These are phyloP conservation scores for Adrianichthys oophorus DNA, from an alignment of 2,797 vertebrate genomes.

Conservation along the genomic window DNA sequence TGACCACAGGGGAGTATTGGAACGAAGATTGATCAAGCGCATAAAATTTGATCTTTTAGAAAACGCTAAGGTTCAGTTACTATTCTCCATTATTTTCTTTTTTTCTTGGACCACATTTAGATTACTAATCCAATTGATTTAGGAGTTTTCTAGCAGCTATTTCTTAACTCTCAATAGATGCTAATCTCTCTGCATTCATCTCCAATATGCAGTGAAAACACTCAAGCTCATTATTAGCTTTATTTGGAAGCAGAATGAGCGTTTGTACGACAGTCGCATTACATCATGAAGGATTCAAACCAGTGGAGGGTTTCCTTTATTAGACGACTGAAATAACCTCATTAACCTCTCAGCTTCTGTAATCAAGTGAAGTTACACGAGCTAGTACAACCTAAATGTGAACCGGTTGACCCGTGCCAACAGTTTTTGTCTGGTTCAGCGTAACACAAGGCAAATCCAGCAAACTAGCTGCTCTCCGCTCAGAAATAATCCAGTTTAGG, in stretches of 20 bases:
- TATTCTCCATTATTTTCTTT: slow-evolving; percentile 2
- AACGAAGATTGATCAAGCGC: background rate
- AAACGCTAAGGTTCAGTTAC: background rate
- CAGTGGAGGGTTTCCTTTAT: slow-evolving; percentile 40
- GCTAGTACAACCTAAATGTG: background rate
- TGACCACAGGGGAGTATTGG: no score
- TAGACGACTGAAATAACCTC: slow-evolving; percentile 38
- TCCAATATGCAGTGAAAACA: slow-evolving; percentile 18
- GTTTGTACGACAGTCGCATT: slow-evolving; percentile 24
- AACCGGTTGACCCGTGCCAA: background rate
- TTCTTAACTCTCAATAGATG: slow-evolving; percentile 14
- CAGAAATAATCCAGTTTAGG: no score
- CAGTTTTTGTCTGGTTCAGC: background rate
- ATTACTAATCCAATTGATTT: background rate
- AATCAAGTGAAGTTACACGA: background rate
- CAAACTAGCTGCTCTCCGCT: no score
- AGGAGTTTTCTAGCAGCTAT: slow-evolving; percentile 3
- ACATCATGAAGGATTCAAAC: slow-evolving; percentile 41
- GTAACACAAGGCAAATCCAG: background rate
- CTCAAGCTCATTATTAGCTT: slow-evolving; percentile 30
- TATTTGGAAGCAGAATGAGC: slow-evolving; percentile 21
- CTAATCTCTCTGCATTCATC: slow-evolving; percentile 10
- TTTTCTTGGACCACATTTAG: slow-evolving; percentile 1
- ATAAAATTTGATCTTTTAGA: background rate
- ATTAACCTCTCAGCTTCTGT: slow-evolving; percentile 29